Evolutionary conservation across 2,888 invertebrate species (phyloP).

Genomic region (Noctua janthe): DNA sequence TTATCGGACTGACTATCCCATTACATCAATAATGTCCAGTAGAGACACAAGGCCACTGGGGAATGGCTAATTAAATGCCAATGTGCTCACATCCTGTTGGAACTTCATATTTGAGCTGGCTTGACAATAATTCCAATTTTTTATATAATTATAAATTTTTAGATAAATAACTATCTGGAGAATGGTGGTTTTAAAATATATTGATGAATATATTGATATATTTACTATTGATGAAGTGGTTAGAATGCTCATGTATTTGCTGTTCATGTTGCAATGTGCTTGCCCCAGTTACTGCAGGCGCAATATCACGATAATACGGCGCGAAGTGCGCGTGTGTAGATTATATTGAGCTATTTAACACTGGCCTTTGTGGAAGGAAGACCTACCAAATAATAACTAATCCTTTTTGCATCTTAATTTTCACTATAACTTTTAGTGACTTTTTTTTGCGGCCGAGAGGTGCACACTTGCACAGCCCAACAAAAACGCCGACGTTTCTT

Average conservation of each 20-base stretch:
- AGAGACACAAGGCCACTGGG: constrained; percentile 68
- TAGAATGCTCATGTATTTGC: constrained; percentile 47
- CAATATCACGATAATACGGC: constrained; percentile 60
- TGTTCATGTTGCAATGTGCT: constrained; percentile 62
- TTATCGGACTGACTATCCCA: constrained; percentile 68
- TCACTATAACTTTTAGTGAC: background rate
- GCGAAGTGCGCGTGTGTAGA: constrained; percentile 49
- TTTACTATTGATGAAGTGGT: constrained; percentile 29
- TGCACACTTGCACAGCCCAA: background rate
- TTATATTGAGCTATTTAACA: constrained; percentile 50
- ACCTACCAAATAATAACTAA: background rate
- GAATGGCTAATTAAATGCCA: constrained; percentile 63
- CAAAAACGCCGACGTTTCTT: background rate
- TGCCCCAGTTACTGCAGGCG: constrained; percentile 69
- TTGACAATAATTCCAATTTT: constrained; percentile 18
- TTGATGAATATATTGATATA: too few species aligned
- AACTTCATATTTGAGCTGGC: constrained; percentile 41
- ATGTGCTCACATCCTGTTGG: constrained; percentile 63
- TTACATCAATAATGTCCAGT: constrained; percentile 71
- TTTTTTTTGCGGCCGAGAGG: background rate
- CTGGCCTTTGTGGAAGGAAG: constrained; percentile 37
- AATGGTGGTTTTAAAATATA: constrained; percentile 12
- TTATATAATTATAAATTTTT: constrained; percentile 1
- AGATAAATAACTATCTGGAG: background rate
- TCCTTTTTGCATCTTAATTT: background rate